A percentile compares a stretch with the other conserved stretches of the same genome.
Conservation (phyloP, 2,113 vertebrate species). For the Herpetotheres cachinnans region DNA sequence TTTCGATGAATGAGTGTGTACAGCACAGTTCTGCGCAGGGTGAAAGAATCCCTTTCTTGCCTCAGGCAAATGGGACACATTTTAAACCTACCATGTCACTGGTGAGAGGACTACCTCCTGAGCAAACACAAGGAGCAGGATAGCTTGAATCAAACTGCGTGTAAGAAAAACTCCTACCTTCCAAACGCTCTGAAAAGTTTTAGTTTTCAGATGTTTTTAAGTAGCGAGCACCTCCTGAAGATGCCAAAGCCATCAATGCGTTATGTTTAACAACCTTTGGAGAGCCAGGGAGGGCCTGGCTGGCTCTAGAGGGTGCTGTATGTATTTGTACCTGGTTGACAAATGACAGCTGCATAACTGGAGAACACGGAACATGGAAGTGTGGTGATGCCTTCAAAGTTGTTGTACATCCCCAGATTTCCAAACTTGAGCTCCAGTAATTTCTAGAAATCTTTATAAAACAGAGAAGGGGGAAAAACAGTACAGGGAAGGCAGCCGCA, state of each 20-base stretch:
- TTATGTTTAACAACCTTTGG: not conserved
- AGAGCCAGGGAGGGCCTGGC: not conserved
- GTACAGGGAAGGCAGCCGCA: not conserved
- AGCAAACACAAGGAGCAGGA: not conserved
- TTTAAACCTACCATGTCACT: not conserved
- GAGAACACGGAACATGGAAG: not conserved
- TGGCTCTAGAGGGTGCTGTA: not conserved
- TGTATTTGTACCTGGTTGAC: not conserved
- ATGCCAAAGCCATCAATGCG: not conserved
- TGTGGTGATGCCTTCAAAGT: not conserved
- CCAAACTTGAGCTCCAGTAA: not conserved
- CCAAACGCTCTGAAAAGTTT: not conserved
- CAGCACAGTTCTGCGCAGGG: not conserved
- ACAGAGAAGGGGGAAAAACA: not conserved
- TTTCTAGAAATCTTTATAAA: not conserved
- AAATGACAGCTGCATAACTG: not conserved
- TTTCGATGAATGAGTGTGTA: not conserved
- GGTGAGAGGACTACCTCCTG: not conserved
- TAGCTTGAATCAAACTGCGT: not conserved
- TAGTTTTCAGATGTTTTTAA: not conserved
- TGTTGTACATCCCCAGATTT: not conserved
- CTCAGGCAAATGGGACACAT: not conserved
- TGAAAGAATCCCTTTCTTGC: not conserved
- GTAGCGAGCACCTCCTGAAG: not conserved
- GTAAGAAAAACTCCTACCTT: not conserved